Conservation (phyloP, 2,797 vertebrate genomes). For the Hipposideros larvatus region DNA sequence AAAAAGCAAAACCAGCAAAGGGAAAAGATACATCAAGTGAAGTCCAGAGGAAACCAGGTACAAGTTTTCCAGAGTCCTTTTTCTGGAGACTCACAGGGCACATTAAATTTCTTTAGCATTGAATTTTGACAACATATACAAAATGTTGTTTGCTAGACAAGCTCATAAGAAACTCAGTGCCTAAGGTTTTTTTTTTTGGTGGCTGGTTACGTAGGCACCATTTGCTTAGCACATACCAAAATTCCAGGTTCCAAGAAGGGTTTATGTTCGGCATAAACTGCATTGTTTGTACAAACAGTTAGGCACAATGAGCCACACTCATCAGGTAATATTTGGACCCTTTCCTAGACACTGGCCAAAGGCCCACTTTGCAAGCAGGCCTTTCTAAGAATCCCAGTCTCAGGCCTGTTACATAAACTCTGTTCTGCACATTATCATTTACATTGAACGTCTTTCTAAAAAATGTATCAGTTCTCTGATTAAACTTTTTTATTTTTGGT, state of each 20-base stretch:
- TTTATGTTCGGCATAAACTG: neutral
- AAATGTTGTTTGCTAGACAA: neutral
- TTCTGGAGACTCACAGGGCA: neutral
- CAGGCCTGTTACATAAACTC: neutral
- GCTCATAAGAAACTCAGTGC: neutral
- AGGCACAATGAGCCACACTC: neutral
- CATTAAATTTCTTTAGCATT: neutral
- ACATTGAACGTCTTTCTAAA: neutral
- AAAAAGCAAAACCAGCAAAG: neutral
- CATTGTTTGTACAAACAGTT: neutral
- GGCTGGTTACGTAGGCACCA: neutral
- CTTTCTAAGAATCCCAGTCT: neutral
- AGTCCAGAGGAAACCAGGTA: neutral
- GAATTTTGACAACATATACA: neutral
- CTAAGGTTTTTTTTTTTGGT: neutral
- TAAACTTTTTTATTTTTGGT: neutral
- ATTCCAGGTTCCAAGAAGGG: neutral
- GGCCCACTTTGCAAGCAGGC: neutral
- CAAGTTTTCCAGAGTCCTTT: neutral
- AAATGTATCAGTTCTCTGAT: neutral
- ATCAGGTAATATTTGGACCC: neutral
- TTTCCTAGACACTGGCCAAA: neutral
- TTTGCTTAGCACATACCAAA: neutral
- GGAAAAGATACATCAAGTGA: neutral
- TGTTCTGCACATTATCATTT: neutral